phyloP scores from a whole-genome alignment of 2,797 vertebrate species.

The Falco naumanni region DNA sequence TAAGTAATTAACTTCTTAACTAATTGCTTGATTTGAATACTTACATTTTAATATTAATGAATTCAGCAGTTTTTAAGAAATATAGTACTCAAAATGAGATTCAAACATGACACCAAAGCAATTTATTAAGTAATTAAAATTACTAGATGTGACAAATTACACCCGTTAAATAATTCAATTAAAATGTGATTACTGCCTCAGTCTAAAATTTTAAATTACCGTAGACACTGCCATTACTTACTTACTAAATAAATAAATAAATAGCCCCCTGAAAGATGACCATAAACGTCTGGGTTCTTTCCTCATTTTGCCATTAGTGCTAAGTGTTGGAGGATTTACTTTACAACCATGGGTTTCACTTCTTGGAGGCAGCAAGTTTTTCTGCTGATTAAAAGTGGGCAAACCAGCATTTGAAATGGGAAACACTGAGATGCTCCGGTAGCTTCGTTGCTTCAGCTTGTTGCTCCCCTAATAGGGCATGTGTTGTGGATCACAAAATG shows the following conservation, averaged over 20 bases:
- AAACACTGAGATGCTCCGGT: neutral
- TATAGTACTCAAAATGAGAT: conserved; percentile 25
- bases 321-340: neutral
- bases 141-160: conserved; percentile 36
- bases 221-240: neutral
- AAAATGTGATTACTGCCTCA: neutral
- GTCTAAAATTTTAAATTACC: neutral
- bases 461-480: neutral
- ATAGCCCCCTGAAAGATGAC: neutral
- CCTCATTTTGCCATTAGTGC: neutral
- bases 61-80: conserved; percentile 38
- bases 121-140: conserved; percentile 62
- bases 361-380: neutral
- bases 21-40: conserved; percentile 37
- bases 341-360: neutral
- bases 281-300: neutral
- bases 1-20: conserved; percentile 45
- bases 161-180: conserved; percentile 58
- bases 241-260: neutral
- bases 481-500: neutral
- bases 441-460: neutral
- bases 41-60: conserved; percentile 39
- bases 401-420: neutral
- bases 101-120: conserved; percentile 31
- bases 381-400: neutral